phyloP scores from a whole-genome alignment of 2,888 invertebrate genomes.

The Clanis bilineata region DNA sequence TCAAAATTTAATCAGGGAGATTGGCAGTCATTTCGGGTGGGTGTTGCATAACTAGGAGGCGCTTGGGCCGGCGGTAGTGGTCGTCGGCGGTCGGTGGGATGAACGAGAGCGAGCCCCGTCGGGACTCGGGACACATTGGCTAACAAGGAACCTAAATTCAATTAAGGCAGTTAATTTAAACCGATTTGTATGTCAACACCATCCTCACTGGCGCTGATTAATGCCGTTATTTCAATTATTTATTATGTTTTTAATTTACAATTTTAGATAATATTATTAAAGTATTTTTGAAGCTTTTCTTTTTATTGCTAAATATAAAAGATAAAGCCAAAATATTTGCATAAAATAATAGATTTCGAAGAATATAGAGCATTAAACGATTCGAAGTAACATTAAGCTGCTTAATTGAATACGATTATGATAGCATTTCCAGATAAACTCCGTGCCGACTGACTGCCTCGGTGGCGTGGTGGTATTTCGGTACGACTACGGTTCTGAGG shows the following conservation, averaged over 20 bases:
- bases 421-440: too few relatives aligned
- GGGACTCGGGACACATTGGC: constrained; percentile 73
- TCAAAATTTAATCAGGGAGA: constrained; percentile 27
- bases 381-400: too few relatives aligned
- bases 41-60: constrained; percentile 20
- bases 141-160: constrained; percentile 80
- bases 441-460: too few relatives aligned
- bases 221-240: constrained; percentile 37
- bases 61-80: constrained; percentile 27
- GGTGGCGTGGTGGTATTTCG: too few relatives aligned
- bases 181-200: constrained; percentile 71
- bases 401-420: too few relatives aligned
- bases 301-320: too few relatives aligned
- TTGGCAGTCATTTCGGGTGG: constrained; percentile 9
- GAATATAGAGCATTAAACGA: too few relatives aligned
- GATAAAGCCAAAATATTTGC: too few relatives aligned
- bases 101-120: constrained; percentile 32
- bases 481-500: too few relatives aligned
- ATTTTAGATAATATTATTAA: background rate
- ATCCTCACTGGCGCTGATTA: constrained; percentile 61
- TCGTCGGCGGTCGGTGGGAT: constrained; percentile 28
- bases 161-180: constrained; percentile 82
- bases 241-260: constrained; percentile 14
- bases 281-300: too few relatives aligned
- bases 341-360: too few relatives aligned